Percentiles rank a stretch among this genome's conserved stretches.
Evolutionary conservation across 2,797 vertebrate species (phyloP).

Genomic region (Nothura maculosa): DNA sequence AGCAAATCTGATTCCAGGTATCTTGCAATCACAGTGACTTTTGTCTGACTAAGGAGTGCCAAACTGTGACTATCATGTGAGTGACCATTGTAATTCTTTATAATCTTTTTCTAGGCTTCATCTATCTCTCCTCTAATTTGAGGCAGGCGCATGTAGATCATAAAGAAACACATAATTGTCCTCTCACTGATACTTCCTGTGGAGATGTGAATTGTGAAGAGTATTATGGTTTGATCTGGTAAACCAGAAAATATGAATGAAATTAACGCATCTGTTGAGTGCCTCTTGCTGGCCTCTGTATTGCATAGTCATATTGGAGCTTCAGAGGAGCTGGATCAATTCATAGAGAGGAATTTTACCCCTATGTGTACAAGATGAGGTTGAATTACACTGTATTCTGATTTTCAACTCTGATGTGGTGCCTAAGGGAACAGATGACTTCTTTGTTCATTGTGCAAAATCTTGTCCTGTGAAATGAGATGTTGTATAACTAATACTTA

Average conservation of each 20-base stretch:
- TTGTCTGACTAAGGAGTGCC: background rate
- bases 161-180: background rate
- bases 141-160: background rate
- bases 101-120: background rate
- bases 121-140: background rate
- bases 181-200: background rate
- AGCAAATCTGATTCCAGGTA: background rate
- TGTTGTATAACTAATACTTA: slow-evolving; percentile 63
- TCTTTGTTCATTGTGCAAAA: accelerated
- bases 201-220: background rate
- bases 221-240: background rate
- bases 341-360: background rate
- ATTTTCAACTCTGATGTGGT: background rate
- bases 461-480: background rate
- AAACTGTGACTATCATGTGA: background rate
- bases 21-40: background rate
- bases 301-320: background rate
- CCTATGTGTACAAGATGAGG: background rate
- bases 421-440: background rate
- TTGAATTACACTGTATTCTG: background rate
- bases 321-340: background rate
- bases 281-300: background rate
- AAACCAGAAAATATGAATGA: background rate
- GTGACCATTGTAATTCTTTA: background rate
- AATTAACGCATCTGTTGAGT: background rate